Evolutionary conservation across 2,888 invertebrate genomes (phyloP), one percentile per base, ranked within the genome.

Genomic region (Anorthoa munda): DNA sequence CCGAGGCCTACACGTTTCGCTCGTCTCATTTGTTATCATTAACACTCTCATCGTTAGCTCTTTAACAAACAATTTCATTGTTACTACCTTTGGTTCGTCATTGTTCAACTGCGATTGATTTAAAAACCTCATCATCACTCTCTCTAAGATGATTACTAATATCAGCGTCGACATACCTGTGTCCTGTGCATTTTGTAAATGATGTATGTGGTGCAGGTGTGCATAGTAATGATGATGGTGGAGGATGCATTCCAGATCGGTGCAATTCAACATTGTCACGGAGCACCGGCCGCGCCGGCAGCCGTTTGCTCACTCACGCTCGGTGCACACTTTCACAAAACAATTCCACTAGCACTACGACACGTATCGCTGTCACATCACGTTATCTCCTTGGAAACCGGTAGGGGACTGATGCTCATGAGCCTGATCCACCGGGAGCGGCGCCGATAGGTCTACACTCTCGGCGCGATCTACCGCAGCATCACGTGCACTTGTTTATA

Each of bases 191-290:
- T 97, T 97, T 92, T 97, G 97, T 90, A 97, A 96, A 92, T 97
- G 97, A 92, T 97, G 97, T 86, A 97, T 96, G 92, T 97, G 97
- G 92, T 97, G 97, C 88, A 97, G 96, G 94, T 97, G 97, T 80
- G 97, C 97, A 92, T 97, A 97, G 92, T 97, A 97, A 91, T 97
- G 97, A 91, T 97, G 97, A 92, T 97, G 97, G 94, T 98, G 98
- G 92, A 98, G 95, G 93, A 98, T 97, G 96, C 98, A 98, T 96
- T 97, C 97, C 96, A 97, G 96, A 96, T 98, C 97, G 86, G 97
- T 97, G 95, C 98, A 98, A 95, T 98, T 98, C 95, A 98, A 96
- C 98, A 98, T 98, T 93, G 93, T 96, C 92, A 93, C 94, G 90
- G 90, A 91, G 93, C 93, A 90, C 92, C 92, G 93, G 91, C 90